These are phyloP conservation scores for Cephus rjabovi DNA, from an alignment of 2,888 invertebrate genomes.

Conservation along the genomic window DNA sequence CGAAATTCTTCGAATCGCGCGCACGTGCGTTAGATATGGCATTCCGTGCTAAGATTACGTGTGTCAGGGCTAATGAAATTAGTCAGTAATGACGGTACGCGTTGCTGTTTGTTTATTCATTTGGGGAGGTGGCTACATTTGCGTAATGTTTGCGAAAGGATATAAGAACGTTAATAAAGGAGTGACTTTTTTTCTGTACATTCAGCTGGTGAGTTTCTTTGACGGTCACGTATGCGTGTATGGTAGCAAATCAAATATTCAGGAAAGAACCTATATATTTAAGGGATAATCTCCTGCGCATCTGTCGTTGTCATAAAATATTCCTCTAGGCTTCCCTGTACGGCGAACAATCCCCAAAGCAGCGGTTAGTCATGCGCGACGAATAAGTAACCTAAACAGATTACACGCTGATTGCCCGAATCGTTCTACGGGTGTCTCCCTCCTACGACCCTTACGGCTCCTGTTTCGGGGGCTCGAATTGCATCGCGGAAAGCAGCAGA, in stretches of 20 bases:
- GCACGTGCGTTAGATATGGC: no score
- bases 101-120: no score
- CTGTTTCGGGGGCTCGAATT: background rate
- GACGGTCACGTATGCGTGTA: no score
- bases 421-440: slow-evolving; percentile 5
- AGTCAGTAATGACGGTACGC: no score
- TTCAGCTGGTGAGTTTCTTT: no score
- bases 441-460: slow-evolving; percentile 1
- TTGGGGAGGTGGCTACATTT: no score
- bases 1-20: no score
- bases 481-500: slow-evolving; percentile 43
- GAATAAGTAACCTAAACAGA: slow-evolving; percentile 60
- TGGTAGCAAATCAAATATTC: slow-evolving; percentile 39
- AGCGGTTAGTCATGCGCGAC: slow-evolving; percentile 57
- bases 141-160: no score
- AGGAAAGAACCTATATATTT: slow-evolving; percentile 37
- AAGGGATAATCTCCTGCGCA: slow-evolving; percentile 47
- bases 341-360: slow-evolving; percentile 18
- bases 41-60: no score
- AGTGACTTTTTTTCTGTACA: no score
- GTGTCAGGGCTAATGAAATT: no score
- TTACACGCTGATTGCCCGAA: slow-evolving; percentile 56
- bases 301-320: slow-evolving; percentile 55
- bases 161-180: no score
- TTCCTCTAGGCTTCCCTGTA: slow-evolving; percentile 33